Evolutionary conservation across 2,888 invertebrate genomes (phyloP).

Genomic region (Pterostichus niger): DNA sequence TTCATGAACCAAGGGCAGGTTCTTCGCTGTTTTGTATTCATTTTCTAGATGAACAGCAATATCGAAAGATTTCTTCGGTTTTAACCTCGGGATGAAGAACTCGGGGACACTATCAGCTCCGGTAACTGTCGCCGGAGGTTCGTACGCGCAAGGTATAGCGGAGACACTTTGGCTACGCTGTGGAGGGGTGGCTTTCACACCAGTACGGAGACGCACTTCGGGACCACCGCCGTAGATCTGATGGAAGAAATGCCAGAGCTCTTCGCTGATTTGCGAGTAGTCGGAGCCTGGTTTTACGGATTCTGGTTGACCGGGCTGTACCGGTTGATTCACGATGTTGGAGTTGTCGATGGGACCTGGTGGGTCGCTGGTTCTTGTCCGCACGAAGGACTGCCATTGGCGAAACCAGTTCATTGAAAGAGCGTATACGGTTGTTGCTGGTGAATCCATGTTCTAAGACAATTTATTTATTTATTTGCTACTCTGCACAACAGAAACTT

Average conservation of each 20-base stretch:
- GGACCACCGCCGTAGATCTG: constrained; percentile 95
- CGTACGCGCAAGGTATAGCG: constrained; percentile 58
- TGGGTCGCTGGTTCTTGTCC: constrained; percentile 86
- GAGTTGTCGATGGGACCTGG: constrained; percentile 94
- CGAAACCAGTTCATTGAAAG: constrained; percentile 93
- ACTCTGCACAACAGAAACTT: no score
- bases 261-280: constrained; percentile 90
- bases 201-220: constrained; percentile 80
- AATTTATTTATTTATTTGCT: constrained; percentile 11
- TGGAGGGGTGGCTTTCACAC: constrained; percentile 21
- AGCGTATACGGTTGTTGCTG: constrained; percentile 84
- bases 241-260: constrained; percentile 92
- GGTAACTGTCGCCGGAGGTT: not conserved
- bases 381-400: constrained; percentile 94
- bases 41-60: constrained; percentile 50
- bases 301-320: constrained; percentile 72
- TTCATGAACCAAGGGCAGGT: constrained; percentile 57
- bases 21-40: constrained; percentile 52
- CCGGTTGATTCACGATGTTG: constrained; percentile 82
- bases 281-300: constrained; percentile 77
- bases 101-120: constrained; percentile 62
- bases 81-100: constrained; percentile 66
- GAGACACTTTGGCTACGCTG: constrained; percentile 62
- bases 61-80: constrained; percentile 60
- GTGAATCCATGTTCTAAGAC: constrained; percentile 80